Percentiles rank a stretch among this genome's conserved stretches.
These are phyloP conservation scores for Eilema caniola DNA, from an alignment of 2,888 invertebrate species.

Conservation along the genomic window DNA sequence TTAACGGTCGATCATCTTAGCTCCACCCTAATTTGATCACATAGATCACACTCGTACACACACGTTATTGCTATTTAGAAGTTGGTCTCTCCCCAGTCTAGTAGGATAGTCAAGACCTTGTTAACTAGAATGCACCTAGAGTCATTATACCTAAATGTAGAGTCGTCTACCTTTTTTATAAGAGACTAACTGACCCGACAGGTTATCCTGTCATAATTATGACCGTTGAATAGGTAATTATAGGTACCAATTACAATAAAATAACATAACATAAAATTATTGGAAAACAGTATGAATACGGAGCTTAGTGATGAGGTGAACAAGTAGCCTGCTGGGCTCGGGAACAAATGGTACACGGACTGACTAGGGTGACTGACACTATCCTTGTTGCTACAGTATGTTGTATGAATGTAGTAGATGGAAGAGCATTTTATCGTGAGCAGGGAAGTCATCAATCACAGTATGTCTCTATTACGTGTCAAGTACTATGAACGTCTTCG, in stretches of 20 bases:
- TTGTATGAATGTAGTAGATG: neutral
- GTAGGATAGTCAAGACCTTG: too few species aligned
- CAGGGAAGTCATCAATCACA: slow-evolving; percentile 17
- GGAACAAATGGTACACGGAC: neutral
- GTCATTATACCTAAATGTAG: too few species aligned
- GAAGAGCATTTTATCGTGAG: slow-evolving; percentile 14
- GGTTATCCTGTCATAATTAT: too few species aligned
- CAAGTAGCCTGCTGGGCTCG: neutral
- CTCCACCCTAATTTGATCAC: neutral
- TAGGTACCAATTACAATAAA: too few species aligned
- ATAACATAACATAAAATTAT: neutral
- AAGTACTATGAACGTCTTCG: neutral
- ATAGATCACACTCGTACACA: too few species aligned
- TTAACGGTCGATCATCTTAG: neutral
- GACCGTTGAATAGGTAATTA: too few species aligned
- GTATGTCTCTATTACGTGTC: neutral
- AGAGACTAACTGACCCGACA: too few species aligned
- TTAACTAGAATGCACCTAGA: too few species aligned
- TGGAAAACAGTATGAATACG: neutral
- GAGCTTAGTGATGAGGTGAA: neutral
- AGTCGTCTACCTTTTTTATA: too few species aligned
- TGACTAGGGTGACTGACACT: neutral
- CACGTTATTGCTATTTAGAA: too few species aligned
- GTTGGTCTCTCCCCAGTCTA: too few species aligned
- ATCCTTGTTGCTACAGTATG: slow-evolving; percentile 13